phyloP scores from a whole-genome alignment of 2,113 vertebrate genomes.

The Eurystomus gularis region DNA sequence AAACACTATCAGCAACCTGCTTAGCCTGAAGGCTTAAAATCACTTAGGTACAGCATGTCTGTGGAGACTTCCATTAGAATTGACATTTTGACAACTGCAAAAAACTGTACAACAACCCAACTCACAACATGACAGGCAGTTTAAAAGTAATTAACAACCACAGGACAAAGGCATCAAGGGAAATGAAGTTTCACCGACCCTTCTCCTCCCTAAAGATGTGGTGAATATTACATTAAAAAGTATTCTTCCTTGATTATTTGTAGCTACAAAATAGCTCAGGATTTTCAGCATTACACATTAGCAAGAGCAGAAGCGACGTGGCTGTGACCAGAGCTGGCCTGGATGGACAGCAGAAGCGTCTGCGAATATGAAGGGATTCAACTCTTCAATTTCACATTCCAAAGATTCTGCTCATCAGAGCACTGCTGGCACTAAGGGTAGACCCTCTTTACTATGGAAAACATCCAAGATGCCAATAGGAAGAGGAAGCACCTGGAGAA shows the following conservation, averaged over 20 bases:
- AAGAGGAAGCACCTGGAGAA: background rate
- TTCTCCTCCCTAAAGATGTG: background rate
- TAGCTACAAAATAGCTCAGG: background rate
- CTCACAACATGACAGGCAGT: background rate
- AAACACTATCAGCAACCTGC: slow-evolving; percentile 37
- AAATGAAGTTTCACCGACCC: background rate
- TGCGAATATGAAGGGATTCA: background rate
- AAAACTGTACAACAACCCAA: background rate
- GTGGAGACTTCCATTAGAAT: slow-evolving; percentile 62
- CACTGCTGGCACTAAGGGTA: background rate
- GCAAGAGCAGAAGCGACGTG: background rate
- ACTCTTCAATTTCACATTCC: slow-evolving; percentile 6
- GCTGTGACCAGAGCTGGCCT: background rate
- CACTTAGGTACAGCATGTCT: slow-evolving; percentile 38
- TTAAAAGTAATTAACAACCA: slow-evolving; percentile 58
- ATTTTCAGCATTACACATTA: background rate
- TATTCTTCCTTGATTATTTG: background rate
- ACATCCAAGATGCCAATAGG: background rate
- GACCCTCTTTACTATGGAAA: background rate
- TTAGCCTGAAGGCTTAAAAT: slow-evolving; percentile 61
- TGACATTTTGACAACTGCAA: slow-evolving; percentile 69
- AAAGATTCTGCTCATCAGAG: background rate
- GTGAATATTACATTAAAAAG: background rate
- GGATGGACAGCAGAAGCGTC: background rate
- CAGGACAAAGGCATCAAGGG: background rate